These are phyloP conservation scores for Trachurus trachurus DNA, from an alignment of 2,797 vertebrate genomes.

Conservation along the genomic window DNA sequence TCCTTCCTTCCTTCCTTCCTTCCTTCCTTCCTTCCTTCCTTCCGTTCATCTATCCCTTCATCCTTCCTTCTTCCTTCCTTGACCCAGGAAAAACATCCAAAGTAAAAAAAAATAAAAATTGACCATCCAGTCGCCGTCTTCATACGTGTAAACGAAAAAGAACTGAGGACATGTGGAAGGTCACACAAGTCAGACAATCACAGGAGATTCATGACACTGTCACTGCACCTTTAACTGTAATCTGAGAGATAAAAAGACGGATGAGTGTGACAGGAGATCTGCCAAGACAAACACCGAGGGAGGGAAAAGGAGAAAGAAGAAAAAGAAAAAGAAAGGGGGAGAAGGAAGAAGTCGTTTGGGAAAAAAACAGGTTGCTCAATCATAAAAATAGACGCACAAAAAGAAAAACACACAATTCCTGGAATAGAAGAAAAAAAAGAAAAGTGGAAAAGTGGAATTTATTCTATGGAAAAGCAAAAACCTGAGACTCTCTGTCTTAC, in stretches of 20 bases:
- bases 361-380: slow-evolving; percentile 14
- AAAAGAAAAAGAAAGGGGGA: neutral
- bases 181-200: slow-evolving; percentile 30
- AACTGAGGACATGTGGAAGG: slow-evolving; percentile 38
- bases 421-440: slow-evolving; percentile 46
- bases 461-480: slow-evolving; percentile 60
- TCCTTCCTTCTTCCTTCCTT: too few relatives aligned
- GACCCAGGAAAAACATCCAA: too few relatives aligned
- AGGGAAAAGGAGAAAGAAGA: neutral
- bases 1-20: too few relatives aligned
- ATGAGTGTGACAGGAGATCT: slow-evolving; percentile 25
- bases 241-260: slow-evolving; percentile 44
- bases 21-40: too few relatives aligned
- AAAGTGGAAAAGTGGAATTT: slow-evolving; percentile 34
- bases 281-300: slow-evolving; percentile 37
- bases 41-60: too few relatives aligned
- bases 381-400: slow-evolving; percentile 26
- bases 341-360: neutral
- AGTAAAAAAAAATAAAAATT: too few relatives aligned
- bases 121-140: too few relatives aligned
- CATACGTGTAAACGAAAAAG: neutral
- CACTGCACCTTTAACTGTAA: slow-evolving; percentile 48
- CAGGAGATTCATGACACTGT: slow-evolving; percentile 43
- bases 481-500: slow-evolving; percentile 46
- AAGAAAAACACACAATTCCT: slow-evolving; percentile 41